Evolutionary conservation across 1,140 invertebrate species (phyloP).

Genomic region (Caenorhabditis tropicalis): DNA sequence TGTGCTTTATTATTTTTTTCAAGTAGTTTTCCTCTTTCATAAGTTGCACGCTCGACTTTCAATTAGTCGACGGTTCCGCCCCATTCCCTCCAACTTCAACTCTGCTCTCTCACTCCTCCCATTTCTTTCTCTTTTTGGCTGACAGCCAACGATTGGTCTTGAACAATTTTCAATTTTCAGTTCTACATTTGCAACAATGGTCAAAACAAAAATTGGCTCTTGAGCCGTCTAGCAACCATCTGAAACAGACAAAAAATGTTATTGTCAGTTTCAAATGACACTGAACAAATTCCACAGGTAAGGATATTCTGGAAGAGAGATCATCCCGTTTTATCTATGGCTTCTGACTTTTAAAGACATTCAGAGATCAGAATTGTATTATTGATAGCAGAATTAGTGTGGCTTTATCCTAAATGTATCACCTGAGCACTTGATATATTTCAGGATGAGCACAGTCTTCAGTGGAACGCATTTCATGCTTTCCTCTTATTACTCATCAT

Average conservation of each 20-base stretch:
- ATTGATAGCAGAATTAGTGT: neutral
- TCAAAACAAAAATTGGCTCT: slow-evolving; percentile 4
- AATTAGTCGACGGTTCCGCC: slow-evolving; percentile 35
- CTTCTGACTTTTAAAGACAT: neutral
- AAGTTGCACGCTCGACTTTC: slow-evolving; percentile 3
- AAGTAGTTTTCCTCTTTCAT: neutral
- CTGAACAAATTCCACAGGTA: slow-evolving; percentile 19
- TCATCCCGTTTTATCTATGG: neutral
- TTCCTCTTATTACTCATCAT: slow-evolving; percentile 65
- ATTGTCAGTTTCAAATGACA: slow-evolving; percentile 27
- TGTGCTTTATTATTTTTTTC: neutral
- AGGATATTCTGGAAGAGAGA: too few relatives aligned
- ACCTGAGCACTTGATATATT: neutral
- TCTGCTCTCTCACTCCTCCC: neutral
- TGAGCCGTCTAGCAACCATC: neutral
- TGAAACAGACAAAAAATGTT: slow-evolving; percentile 5
- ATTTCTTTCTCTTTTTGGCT: neutral
- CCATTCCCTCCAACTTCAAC: neutral
- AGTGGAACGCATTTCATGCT: slow-evolving; percentile 45
- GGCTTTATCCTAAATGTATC: too few relatives aligned
- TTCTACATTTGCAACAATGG: slow-evolving; percentile 24
- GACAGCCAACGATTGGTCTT: neutral
- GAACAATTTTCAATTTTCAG: slow-evolving; percentile 22
- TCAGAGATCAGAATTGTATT: neutral
- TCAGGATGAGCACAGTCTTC: neutral